Evolutionary conservation across 2,888 invertebrate species (phyloP), one percentile per base, ranked within the genome.

Genomic region (Thymelicus sylvestris): DNA sequence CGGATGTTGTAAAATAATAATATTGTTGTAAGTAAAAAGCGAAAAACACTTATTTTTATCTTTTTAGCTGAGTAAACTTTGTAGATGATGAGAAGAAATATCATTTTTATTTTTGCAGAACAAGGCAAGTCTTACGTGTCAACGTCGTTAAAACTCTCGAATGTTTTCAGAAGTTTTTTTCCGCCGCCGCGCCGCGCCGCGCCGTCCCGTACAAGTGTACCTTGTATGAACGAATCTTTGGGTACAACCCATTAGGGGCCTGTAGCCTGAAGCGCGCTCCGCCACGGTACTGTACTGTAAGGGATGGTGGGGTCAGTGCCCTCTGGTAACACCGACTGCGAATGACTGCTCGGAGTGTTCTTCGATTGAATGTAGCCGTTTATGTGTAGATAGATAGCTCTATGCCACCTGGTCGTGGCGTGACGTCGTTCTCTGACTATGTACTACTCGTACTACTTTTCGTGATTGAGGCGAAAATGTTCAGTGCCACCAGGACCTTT

Each of bases 101-200:
- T 19, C 15, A 19, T 52, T 52, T 52, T 52, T 19, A 15, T 52
- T 52, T 52, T 52, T 19, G 52, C 2, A 19, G 52, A 15, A 19
- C 52, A 52, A 52, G 5, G 2, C 19, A 19, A 19, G 7, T 52
- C 19, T 19, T 4, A 52, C 50, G 19, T 24, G 55, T 24, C 24
- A 55, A 55, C 19, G 55, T 24, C 55, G 55, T 55, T 55, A 52
- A 7, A 19, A 52, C 52, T 52, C 19, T 52, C 52, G 7, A 52
- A 52, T 19, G 19, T 52, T 52, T 44, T 52, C 3, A 13, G 52
- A 52, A 52, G 19, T 52, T 19, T 55, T 55, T 31, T 31, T n/a
- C n/a, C n/a, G n/a, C n/a, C n/a, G n/a, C 31, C 31, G 19, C 19
- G n/a, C n/a, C n/a, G n/a, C 12, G 19, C 55, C 19, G 19, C 12